Evolutionary conservation across 1,140 invertebrate genomes (phyloP), one percentile per base, ranked within the genome.

Genomic region (Trachelipus rathkii): DNA sequence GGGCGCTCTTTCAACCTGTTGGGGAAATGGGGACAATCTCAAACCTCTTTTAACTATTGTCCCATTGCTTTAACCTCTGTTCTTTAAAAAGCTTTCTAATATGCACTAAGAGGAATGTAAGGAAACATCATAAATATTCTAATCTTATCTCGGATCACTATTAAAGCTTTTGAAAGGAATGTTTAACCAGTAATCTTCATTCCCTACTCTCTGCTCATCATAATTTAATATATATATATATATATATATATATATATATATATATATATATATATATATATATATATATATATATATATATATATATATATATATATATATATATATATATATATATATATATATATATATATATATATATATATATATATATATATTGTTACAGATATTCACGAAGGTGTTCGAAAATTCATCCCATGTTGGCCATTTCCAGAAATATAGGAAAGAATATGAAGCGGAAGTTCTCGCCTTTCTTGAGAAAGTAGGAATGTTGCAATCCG

Each of bases 401-500:
- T 73, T 73, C 45, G 19, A 73, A 46, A 60, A 73, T 23, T 73
- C 72, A 3, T 46, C 46, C 7, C 72, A 73, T 60, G 72, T 73
- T 10, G 72, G 72, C 10, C 72, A 73, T 60, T 73, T 46, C 44
- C 72, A 46, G 4, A 73, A 73, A 73, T 73, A 73, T 43, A 73
- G 67, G 21, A 24, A 23, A 10, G 72, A 73, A 9, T 73, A 73
- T 33, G 67, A 46, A 13, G 7, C 60, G 6, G 13, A 68, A 46
- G 72, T 73, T 0, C 72, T 60, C 60, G 67, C 60, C 13, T 44
- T 68, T 15, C 44, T 68, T 9, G n/a, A 68, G 0, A 44, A 33
- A 21, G 68, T 75, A 43, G 60, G 67, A 44, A 75, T 75, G 67
- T 86, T 87, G 82, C 88, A 88, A 13, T 69, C 60, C n/a, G 67